Percentiles rank a stretch among this genome's conserved stretches.
Evolutionary conservation across 2,113 vertebrate species (phyloP).

Genomic region (Pyrgilauda ruficollis): DNA sequence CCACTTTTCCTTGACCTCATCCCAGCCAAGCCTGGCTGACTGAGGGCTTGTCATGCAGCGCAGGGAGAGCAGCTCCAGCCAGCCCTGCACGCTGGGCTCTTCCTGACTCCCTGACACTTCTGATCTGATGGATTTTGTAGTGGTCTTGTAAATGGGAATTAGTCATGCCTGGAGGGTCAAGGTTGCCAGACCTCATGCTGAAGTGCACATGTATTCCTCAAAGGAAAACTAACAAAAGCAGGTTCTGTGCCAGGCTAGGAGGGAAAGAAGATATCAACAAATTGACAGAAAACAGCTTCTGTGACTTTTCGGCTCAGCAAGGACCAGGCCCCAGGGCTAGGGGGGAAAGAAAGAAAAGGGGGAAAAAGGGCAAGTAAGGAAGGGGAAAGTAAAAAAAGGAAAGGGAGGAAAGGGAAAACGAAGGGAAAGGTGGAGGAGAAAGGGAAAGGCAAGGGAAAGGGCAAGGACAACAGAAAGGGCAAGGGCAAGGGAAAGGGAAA

Average conservation of each 20-base stretch:
- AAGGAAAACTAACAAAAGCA: slow-evolving; percentile 61
- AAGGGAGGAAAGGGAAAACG: too few species aligned
- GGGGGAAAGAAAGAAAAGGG: neutral
- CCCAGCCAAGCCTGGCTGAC: neutral
- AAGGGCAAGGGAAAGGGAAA: fast-evolving
- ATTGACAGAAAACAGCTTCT: slow-evolving; percentile 56
- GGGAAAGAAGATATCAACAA: slow-evolving; percentile 45
- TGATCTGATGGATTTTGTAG: slow-evolving; percentile 54
- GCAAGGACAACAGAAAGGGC: too few species aligned
- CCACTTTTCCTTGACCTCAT: neutral
- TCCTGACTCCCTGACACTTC: slow-evolving; percentile 44
- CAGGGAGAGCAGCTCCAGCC: slow-evolving; percentile 33
- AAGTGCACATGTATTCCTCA: slow-evolving; percentile 56
- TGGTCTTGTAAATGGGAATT: slow-evolving; percentile 60
- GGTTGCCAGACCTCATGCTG: slow-evolving; percentile 64
- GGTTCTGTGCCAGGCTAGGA: neutral
- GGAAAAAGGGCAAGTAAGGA: too few species aligned
- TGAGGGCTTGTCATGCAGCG: neutral
- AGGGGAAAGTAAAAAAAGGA: neutral
- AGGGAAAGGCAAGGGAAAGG: fast-evolving
- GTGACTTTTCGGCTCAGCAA: slow-evolving; percentile 14
- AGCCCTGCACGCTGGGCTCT: neutral
- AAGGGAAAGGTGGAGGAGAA: neutral
- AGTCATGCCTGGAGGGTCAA: slow-evolving; percentile 58
- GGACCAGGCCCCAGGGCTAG: neutral